These are phyloP conservation scores for Pitangus sulphuratus DNA, from an alignment of 2,797 vertebrate genomes.

Conservation along the genomic window DNA sequence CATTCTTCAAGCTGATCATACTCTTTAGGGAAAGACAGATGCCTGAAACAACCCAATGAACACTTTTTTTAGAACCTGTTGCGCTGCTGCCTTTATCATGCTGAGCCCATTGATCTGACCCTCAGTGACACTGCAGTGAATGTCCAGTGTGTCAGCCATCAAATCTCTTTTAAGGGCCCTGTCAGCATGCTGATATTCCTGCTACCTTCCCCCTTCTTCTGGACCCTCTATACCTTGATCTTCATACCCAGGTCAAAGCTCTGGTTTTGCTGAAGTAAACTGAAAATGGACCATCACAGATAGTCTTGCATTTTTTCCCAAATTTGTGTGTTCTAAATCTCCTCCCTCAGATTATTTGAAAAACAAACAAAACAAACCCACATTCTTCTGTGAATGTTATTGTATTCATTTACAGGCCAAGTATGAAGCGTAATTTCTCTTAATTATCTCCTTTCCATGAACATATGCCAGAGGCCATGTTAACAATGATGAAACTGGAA, in stretches of 20 bases:
- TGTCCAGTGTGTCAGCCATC: background rate
- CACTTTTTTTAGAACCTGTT: background rate
- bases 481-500: background rate
- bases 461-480: background rate
- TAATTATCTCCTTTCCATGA: background rate
- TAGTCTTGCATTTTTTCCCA: background rate
- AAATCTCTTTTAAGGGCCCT: background rate
- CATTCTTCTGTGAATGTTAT: background rate
- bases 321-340: background rate
- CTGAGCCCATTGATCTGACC: background rate
- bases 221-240: background rate
- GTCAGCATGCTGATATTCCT: background rate
- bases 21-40: background rate
- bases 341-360: background rate
- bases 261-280: background rate
- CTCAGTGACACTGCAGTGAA: background rate
- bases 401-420: background rate
- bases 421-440: background rate
- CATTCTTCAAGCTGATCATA: background rate
- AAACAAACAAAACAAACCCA: rapidly evolving
- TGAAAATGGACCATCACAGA: background rate
- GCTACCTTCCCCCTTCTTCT: background rate
- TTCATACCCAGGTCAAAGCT: background rate
- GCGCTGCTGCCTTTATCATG: background rate
- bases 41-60: background rate